phyloP scores from a whole-genome alignment of 2,797 vertebrate species.

The Xiphophorus birchmanni region DNA sequence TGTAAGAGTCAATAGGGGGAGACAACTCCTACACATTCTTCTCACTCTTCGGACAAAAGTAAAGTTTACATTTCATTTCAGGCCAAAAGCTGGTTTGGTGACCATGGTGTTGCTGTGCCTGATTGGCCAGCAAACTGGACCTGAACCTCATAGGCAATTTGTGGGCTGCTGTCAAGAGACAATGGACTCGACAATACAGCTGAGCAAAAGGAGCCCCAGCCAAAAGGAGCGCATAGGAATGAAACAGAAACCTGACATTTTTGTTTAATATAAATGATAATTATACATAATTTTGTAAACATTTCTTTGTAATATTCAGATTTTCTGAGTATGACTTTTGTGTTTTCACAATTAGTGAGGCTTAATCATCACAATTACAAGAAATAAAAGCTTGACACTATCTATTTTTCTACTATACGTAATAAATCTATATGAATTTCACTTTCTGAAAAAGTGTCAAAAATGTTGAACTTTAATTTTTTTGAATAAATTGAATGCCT shows the following conservation, averaged over 20 bases:
- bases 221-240: not conserved
- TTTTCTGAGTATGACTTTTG: not conserved
- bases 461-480: not conserved
- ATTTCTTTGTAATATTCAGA: not conserved
- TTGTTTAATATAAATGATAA: not conserved
- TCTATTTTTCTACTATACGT: not conserved
- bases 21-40: not conserved
- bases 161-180: not conserved
- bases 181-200: not conserved
- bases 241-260: not conserved
- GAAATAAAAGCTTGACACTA: not conserved
- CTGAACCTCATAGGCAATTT: not conserved
- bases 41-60: not conserved
- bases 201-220: not conserved
- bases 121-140: not conserved
- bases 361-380: not conserved
- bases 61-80: not conserved
- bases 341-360: not conserved
- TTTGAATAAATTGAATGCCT: not conserved
- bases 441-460: not conserved
- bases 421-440: not conserved
- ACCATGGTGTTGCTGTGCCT: not conserved
- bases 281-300: no score
- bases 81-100: not conserved
- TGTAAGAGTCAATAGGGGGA: not conserved